Conservation (phyloP, 1,140 invertebrate species). For the Ips nitidus region DNA sequence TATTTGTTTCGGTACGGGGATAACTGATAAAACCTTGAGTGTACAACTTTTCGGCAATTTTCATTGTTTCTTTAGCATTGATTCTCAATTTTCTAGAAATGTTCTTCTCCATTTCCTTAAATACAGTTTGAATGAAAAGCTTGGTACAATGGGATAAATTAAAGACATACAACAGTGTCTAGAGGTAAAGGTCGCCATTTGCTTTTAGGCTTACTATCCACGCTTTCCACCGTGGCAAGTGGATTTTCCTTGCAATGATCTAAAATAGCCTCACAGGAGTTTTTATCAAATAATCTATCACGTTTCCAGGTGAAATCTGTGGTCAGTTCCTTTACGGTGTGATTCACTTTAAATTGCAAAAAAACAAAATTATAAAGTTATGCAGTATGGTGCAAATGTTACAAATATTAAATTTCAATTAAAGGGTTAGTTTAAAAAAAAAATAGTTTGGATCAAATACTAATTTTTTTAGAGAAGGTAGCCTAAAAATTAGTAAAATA, state of each 20-base stretch:
- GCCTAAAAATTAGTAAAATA: no score
- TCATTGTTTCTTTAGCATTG: conserved; percentile 95
- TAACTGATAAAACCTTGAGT: conserved; percentile 92
- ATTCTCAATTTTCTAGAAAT: conserved; percentile 89
- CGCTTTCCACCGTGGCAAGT: conserved; percentile 76
- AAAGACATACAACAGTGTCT: conserved; percentile 85
- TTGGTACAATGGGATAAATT: neutral
- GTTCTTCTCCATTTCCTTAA: conserved; percentile 91
- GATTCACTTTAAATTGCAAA: conserved; percentile 59
- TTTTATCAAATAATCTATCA: conserved; percentile 84
- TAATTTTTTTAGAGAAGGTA: no score
- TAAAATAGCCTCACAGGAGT: conserved; percentile 77
- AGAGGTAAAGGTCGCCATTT: conserved; percentile 96
- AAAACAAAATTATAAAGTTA: neutral
- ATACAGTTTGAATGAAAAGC: neutral
- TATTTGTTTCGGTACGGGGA: conserved; percentile 95
- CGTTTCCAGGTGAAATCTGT: conserved; percentile 92
- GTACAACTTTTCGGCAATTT: conserved; percentile 91
- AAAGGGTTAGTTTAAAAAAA: no score
- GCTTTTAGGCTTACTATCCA: conserved; percentile 86
- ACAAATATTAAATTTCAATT: conserved; percentile 8
- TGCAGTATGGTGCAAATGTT: conserved; percentile 40
- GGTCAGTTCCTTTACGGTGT: conserved; percentile 67
- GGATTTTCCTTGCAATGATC: conserved; percentile 77
- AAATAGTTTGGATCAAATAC: no score